Base-by-base conservation (phyloP, 1,140 invertebrate genomes). In the Atta colombica region DNA sequence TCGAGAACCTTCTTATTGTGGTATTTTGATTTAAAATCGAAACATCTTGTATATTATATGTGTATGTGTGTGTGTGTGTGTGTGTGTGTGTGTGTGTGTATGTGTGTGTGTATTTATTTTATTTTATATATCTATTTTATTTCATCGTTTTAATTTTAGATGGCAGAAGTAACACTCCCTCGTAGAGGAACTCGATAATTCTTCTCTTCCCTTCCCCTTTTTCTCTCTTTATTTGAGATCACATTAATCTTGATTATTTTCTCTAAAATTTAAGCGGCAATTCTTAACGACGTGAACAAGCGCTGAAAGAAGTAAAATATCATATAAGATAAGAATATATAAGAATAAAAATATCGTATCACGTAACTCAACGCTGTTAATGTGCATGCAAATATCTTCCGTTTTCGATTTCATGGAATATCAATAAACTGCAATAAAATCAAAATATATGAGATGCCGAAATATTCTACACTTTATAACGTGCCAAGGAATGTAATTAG, bases 161-260 rank as follows among this genome's bases (percentile, higher is more conserved):
- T 60, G 31, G 4, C 14, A 60, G 14, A 77, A 78, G 39, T 78
- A 16, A 65, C 28, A 16, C 45, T 21, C 3, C 6, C 25, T 14
- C 3, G 12, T 21, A 31, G 39, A 66, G 45, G 0, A 61, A 10
- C 14, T 75, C 31, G 6, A 14, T 39, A 66, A 66, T 66, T 66
- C 12, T 51, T 31, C 45, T 49, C 21, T 5, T 31, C 39, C n/a
- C 28, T 55, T 35, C n/a, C 35, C 8, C 39, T 53, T 53, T 31
- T 45, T 66, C 21, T 16, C 25, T 55, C 51, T 55, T 31, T 35
- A 49, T 45, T 78, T 49, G 21, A 51, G 28, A 51, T 25, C 61
- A 18, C 39, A 78, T 78, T 25, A 78, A 66, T 78, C 61, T 49
- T 49, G 18, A 66, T 66, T 66, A 31, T 14, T 51, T 45, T 77